Percentiles rank a stretch among this genome's conserved stretches.
Evolutionary conservation across 2,113 vertebrate species (phyloP).

Genomic region (Trogon melanurus): DNA sequence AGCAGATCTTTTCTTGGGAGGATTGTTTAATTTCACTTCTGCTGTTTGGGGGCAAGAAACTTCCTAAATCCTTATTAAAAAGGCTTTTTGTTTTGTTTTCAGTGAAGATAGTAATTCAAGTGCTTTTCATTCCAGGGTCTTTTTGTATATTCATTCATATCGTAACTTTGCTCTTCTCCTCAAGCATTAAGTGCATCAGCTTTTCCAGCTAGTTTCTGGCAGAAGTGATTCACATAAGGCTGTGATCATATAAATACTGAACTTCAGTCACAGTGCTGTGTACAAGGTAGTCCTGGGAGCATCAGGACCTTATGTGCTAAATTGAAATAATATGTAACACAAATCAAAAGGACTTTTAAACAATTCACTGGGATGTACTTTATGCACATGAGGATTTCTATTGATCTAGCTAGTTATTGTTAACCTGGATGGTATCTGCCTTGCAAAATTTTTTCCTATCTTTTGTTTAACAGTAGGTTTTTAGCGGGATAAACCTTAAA

Average conservation of each 20-base stretch:
- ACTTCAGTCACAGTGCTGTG: not conserved
- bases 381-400: not conserved
- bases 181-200: not conserved
- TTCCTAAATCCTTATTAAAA: conserved; percentile 53
- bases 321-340: not conserved
- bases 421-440: not conserved
- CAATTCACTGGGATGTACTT: not conserved
- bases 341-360: conserved; percentile 14
- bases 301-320: not conserved
- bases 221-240: not conserved
- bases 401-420: not conserved
- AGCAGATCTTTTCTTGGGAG: conserved; percentile 31
- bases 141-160: not conserved
- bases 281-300: not conserved
- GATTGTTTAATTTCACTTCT: conserved; percentile 63
- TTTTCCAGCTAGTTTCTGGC: conserved; percentile 30
- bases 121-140: not conserved
- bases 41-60: conserved; percentile 29
- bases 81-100: not conserved
- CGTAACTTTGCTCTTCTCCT: not conserved
- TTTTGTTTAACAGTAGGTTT: not conserved
- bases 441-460: not conserved
- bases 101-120: not conserved
- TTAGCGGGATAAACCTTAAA: not conserved
- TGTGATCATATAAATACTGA: not conserved